Evolutionary conservation across 1,140 invertebrate genomes (phyloP).

Genomic region (Tetragonula clypearis): DNA sequence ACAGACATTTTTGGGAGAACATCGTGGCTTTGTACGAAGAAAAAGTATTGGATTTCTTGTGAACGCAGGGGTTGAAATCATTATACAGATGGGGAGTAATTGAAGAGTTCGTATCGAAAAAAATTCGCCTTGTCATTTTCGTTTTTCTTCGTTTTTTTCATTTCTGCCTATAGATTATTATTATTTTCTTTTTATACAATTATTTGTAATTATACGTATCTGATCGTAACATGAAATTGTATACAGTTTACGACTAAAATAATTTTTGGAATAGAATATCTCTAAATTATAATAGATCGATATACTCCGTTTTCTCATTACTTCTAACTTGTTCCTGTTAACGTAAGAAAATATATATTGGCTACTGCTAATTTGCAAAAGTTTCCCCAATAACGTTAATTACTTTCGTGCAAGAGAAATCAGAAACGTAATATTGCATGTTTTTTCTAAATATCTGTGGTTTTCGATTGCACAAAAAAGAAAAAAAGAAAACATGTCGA

Average conservation of each 20-base stretch:
- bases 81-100: neutral
- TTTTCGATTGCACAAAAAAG: neutral
- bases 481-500: neutral
- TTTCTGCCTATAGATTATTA: neutral
- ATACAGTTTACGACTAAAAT: neutral
- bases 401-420: neutral
- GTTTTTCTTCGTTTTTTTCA: neutral
- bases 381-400: neutral
- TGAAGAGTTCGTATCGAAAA: neutral
- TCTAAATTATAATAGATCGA: no score
- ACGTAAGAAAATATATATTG: neutral
- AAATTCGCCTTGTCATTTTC: neutral
- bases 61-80: neutral
- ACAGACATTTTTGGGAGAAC: neutral
- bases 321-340: neutral
- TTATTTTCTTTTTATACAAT: no score
- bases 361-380: neutral
- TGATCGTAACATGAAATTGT: neutral
- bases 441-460: neutral
- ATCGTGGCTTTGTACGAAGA: neutral
- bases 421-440: neutral
- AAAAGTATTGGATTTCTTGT: neutral
- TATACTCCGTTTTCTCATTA: neutral
- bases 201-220: neutral
- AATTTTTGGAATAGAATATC: no score